Conservation (phyloP, 2,888 invertebrate species). For the Exocentrus adspersus region DNA sequence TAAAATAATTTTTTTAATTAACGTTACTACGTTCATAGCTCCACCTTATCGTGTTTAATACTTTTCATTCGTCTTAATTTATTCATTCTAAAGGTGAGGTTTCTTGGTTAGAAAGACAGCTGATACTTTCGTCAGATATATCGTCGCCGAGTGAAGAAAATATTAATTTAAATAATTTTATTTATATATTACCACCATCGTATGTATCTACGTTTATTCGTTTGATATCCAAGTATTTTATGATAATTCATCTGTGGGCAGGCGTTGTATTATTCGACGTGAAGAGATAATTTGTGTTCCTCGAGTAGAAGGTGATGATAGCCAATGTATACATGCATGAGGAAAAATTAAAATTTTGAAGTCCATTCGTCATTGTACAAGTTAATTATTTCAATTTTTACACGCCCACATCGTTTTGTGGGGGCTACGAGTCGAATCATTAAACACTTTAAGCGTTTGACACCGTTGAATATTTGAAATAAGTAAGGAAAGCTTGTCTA, state of each 20-base stretch:
- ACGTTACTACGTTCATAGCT: not conserved
- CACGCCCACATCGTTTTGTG: not conserved
- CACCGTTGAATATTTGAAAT: too few species aligned
- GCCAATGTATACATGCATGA: not conserved
- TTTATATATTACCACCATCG: not conserved
- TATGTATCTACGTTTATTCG: too few species aligned
- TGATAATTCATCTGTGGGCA: not conserved
- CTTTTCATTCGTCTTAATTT: not conserved
- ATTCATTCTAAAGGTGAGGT: not conserved
- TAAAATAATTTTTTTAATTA: not conserved
- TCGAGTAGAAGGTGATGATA: not conserved
- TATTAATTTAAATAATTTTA: not conserved
- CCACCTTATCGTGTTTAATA: not conserved
- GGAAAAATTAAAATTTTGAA: not conserved
- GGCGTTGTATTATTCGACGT: not conserved
- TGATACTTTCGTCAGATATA: not conserved
- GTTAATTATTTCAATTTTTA: not conserved
- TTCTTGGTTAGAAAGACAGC: not conserved
- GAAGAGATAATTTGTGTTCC: not conserved
- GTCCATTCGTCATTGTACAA: not conserved
- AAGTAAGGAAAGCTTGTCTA: too few species aligned
- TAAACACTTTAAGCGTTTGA: too few species aligned
- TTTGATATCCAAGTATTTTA: not conserved
- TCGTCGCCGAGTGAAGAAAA: not conserved
- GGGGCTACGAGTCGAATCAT: too few species aligned